These are phyloP conservation scores for Trachemys scripta DNA, from an alignment of 2,113 vertebrate genomes.

Conservation along the genomic window DNA sequence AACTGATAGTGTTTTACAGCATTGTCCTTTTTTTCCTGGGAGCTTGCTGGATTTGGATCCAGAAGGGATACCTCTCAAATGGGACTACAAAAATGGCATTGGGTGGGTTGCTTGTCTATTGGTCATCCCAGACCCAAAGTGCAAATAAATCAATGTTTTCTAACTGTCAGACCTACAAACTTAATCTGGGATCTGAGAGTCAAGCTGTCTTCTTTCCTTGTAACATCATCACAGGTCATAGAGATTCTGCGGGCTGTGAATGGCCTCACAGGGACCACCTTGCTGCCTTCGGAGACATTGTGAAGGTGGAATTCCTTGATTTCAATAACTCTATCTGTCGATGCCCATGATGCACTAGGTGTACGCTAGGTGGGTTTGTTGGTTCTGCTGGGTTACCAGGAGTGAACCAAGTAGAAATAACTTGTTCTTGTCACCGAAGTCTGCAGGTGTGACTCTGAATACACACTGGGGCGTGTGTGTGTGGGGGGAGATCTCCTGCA, in stretches of 20 bases:
- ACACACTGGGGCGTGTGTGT: fast-evolving
- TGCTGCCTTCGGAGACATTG: not conserved
- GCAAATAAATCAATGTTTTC: not conserved
- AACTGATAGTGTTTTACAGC: not conserved
- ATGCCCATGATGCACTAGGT: not conserved
- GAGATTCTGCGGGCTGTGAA: not conserved
- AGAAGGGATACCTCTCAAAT: not conserved
- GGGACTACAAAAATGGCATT: not conserved
- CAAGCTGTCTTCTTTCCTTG: not conserved
- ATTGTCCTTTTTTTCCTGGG: not conserved
- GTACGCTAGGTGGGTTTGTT: not conserved
- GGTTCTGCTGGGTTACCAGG: not conserved
- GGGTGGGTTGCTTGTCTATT: not conserved
- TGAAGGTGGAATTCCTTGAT: not conserved
- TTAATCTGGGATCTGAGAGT: not conserved
- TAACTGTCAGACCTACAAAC: not conserved
- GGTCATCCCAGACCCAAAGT: not conserved
- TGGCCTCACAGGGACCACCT: not conserved
- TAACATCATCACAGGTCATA: not conserved
- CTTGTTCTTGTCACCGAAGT: not conserved
- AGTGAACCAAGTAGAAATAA: fast-evolving
- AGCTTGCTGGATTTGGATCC: not conserved
- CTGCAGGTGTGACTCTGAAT: too few species aligned
- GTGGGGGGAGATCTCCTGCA: not conserved
- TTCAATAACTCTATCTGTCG: not conserved